Conservation (phyloP, 2,888 invertebrate genomes). For the Barypeithes pellucidus region DNA sequence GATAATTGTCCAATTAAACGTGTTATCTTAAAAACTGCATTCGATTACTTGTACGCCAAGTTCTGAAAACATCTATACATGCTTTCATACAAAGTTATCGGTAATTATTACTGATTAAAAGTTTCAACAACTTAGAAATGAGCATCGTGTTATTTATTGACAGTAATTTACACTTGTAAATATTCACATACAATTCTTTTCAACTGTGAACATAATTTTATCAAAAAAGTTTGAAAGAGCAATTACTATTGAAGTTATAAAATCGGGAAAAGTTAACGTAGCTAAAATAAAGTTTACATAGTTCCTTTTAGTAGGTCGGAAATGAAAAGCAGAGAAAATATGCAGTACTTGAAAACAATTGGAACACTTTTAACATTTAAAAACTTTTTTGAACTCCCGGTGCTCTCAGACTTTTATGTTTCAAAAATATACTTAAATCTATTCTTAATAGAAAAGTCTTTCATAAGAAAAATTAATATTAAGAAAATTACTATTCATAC, state of each 20-base stretch:
- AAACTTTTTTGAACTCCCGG: slow-evolving; percentile 9
- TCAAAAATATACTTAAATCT: background rate
- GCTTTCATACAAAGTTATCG: too few relatives aligned
- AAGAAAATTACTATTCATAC: slow-evolving; percentile 1
- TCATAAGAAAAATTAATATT: background rate
- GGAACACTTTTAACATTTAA: slow-evolving; percentile 32
- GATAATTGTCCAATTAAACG: too few relatives aligned
- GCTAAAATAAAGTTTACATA: slow-evolving; percentile 11
- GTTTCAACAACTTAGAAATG: too few relatives aligned
- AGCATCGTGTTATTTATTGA: too few relatives aligned
- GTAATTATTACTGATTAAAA: too few relatives aligned
- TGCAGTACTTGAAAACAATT: slow-evolving; percentile 33
- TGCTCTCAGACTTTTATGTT: slow-evolving; percentile 8
- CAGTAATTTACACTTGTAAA: too few relatives aligned
- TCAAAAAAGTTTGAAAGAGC: background rate
- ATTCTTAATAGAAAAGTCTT: background rate
- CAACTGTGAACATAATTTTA: too few relatives aligned
- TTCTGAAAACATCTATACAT: too few relatives aligned
- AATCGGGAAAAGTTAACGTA: slow-evolving; percentile 3
- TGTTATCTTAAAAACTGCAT: too few relatives aligned
- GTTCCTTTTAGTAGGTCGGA: slow-evolving; percentile 5
- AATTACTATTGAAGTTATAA: background rate
- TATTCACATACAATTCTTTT: too few relatives aligned
- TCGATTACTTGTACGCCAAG: too few relatives aligned
- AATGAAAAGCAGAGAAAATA: slow-evolving; percentile 31